Percentiles rank a stretch among this genome's conserved stretches.
Conservation (phyloP, 2,888 invertebrate genomes). For the Punctoribates punctum region DNA sequence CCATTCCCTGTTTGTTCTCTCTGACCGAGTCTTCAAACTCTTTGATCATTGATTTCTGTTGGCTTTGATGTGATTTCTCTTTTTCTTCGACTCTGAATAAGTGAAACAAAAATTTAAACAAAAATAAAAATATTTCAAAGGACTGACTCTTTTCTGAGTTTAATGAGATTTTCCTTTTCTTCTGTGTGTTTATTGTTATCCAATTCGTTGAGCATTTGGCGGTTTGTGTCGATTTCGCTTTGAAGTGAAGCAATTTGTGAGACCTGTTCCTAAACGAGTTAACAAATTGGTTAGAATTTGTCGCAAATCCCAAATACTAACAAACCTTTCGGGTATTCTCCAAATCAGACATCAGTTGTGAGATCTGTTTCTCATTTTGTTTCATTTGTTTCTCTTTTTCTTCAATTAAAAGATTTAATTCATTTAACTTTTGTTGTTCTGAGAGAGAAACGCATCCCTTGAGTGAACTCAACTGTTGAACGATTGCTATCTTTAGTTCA, state of each 20-base stretch:
- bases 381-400: conserved; percentile 4
- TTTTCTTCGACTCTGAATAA: too few species aligned
- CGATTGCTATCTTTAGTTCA: conserved; percentile 20
- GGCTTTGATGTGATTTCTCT: too few species aligned
- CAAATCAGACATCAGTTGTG: neutral
- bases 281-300: too few species aligned
- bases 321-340: conserved; percentile 1
- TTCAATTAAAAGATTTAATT: conserved; percentile 25
- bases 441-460: neutral
- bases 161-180: neutral
- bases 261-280: conserved; percentile 22
- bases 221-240: neutral
- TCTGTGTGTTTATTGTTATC: neutral
- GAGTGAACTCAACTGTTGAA: conserved; percentile 24
- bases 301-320: too few species aligned
- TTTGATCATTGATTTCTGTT: too few species aligned
- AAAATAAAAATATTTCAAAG: neutral
- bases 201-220: conserved; percentile 1
- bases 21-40: too few species aligned
- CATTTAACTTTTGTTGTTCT: conserved; percentile 34
- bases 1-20: too few species aligned
- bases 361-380: neutral
- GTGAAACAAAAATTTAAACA: neutral
- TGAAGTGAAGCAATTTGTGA: conserved; percentile 1
- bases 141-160: conserved; percentile 13